Percentiles rank a stretch among this genome's conserved stretches.
These are phyloP conservation scores for Myotis myotis DNA, from an alignment of 2,797 vertebrate species.

Conservation along the genomic window DNA sequence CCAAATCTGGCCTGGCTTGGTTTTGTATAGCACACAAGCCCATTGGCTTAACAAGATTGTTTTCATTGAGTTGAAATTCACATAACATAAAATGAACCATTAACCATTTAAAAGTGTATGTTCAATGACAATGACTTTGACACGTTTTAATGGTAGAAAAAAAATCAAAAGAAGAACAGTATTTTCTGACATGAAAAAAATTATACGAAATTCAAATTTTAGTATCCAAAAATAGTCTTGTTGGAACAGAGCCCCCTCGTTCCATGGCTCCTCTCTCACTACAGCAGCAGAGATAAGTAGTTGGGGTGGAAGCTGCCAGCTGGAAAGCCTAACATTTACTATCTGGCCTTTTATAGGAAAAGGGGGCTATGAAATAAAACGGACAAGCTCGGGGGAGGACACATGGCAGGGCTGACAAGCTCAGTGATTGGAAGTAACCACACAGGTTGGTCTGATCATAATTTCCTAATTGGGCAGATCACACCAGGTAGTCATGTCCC, in stretches of 20 bases:
- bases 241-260: not conserved
- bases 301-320: not conserved
- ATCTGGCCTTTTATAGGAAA: not conserved
- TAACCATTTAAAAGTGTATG: not conserved
- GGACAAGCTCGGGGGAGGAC: not conserved
- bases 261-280: not conserved
- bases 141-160: not conserved
- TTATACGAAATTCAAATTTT: not conserved
- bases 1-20: not conserved
- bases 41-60: not conserved
- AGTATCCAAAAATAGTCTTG: not conserved
- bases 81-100: constrained; percentile 36
- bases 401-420: not conserved
- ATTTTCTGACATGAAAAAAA: not conserved
- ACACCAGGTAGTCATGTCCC: not conserved
- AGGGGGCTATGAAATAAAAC: no score
- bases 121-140: not conserved
- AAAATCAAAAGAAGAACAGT: not conserved
- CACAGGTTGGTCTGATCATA: not conserved
- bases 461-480: not conserved
- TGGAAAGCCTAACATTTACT: not conserved
- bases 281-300: not conserved
- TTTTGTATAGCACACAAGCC: not conserved
- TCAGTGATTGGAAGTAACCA: not conserved
- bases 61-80: not conserved